Base-by-base conservation (phyloP, 2,888 invertebrate species). In the Apodemia mormo region DNA sequence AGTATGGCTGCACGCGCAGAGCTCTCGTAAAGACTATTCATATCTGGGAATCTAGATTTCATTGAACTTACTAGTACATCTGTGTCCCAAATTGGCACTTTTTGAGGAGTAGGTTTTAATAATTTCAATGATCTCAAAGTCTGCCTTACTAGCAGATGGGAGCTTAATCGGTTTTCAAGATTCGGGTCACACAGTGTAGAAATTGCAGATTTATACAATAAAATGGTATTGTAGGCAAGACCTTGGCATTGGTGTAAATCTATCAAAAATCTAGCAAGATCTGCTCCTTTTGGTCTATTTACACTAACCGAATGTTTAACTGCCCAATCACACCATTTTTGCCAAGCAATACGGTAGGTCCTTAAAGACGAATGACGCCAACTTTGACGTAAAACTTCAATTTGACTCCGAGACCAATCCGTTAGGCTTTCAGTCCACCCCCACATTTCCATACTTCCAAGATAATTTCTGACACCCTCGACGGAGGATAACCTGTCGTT, bases 391-490 rank as follows among this genome's bases (percentile, higher is more conserved):
- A 22, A 65, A 29, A 29, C 22, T 10, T 65, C 65, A 40, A 69
- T 56, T 58, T 58, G 29, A 29, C 22, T 49, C 30, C 43, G 43
- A 29, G 12, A 37, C 43, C 65, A 30, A 29, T 30, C 30, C 10
- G 29, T 58, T 58, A 58, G 30, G 29, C 58, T 58, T 61, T 56
- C 56, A 3, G 56, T 22, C 66, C 69, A 69, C 43, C 69, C 65
- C 66, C 30, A 69, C 66, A 69, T 71, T 37, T 71, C 75, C 74
- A 75, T 12, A 74, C 69, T 58, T 74, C 73, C 30, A 77, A 52
- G 2, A 64, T 58, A 70, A 77, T 66, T 12, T 72, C 70, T 3
- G 54, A 6, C 0, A 69, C 70, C 30, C 65, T 56, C 1, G 69
- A 72, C 1, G 76, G 75, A 4, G 74, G 73, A 12, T 37, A 66